A percentile compares a stretch with the other conserved stretches of the same genome.
Conservation (phyloP, 2,888 invertebrate genomes). For the Penaeus monodon region DNA sequence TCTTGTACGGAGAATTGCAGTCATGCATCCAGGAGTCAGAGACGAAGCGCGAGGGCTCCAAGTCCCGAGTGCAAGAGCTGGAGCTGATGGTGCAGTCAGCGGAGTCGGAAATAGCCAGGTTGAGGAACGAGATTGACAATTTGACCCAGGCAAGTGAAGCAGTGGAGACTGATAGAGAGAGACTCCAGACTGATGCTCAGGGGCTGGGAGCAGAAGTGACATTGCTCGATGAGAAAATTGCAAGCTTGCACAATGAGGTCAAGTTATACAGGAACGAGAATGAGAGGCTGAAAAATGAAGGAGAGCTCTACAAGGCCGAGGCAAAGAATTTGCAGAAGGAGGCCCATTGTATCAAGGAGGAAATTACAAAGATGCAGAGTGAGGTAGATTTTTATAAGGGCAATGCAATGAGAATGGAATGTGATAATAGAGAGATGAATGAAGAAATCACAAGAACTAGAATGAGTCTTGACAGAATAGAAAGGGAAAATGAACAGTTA, state of each 20-base stretch:
- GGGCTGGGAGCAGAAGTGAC: constrained; percentile 37
- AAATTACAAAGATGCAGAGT: constrained; percentile 21
- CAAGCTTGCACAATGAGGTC: constrained; percentile 40
- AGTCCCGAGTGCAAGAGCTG: constrained; percentile 58
- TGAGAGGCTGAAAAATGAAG: constrained; percentile 37
- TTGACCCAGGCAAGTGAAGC: constrained; percentile 37
- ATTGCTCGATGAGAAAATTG: constrained; percentile 33
- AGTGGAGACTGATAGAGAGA: constrained; percentile 38
- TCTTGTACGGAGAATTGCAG: constrained; percentile 60
- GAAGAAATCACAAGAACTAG: constrained; percentile 28
- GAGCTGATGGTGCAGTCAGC: constrained; percentile 65
- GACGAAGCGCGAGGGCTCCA: constrained; percentile 61
- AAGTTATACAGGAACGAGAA: constrained; percentile 42
- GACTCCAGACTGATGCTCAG: constrained; percentile 27
- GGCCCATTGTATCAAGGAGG: constrained; percentile 28
- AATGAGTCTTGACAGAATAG: constrained; percentile 39
- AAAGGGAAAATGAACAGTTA: constrained; percentile 57
- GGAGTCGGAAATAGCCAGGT: constrained; percentile 61
- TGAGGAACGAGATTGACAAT: constrained; percentile 49
- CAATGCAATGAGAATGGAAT: constrained; percentile 31
- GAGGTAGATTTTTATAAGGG: constrained; percentile 19
- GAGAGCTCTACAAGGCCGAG: constrained; percentile 18
- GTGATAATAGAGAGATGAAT: constrained; percentile 38
- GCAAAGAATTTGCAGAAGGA: constrained; percentile 17
- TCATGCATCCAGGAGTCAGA: constrained; percentile 61